Evolutionary conservation across 1,140 invertebrate genomes (phyloP).

Genomic region (Aporrectodea caliginosa): DNA sequence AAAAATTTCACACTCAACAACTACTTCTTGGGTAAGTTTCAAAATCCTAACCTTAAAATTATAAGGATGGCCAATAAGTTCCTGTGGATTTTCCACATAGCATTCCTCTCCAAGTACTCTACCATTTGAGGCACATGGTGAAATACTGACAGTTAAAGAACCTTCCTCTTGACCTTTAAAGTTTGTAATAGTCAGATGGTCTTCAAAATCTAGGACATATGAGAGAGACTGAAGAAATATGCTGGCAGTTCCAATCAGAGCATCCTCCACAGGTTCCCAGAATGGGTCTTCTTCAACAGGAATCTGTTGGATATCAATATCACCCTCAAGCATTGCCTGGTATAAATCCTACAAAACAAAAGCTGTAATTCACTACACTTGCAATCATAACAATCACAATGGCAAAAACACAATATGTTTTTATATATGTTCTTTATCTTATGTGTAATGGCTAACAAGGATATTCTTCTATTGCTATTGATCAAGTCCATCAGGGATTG

Average conservation of each 20-base stretch:
- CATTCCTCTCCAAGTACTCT: slow-evolving; percentile 50
- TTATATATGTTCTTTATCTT: too few species aligned
- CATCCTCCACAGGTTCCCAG: slow-evolving; percentile 56
- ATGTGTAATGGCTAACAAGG: too few species aligned
- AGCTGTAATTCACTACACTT: too few species aligned
- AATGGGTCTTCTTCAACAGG: slow-evolving; percentile 55
- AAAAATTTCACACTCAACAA: too few species aligned
- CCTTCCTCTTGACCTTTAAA: slow-evolving; percentile 56
- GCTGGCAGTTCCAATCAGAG: slow-evolving; percentile 53
- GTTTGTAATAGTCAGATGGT: slow-evolving; percentile 50
- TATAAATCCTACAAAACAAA: slow-evolving; percentile 50
- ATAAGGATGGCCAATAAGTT: slow-evolving; percentile 50
- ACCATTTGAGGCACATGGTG: slow-evolving; percentile 54
- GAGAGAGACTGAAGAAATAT: slow-evolving; percentile 54
- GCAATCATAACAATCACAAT: too few species aligned
- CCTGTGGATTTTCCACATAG: slow-evolving; percentile 52
- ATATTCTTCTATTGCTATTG: too few species aligned
- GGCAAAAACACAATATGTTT: too few species aligned
- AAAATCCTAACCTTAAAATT: slow-evolving; percentile 50
- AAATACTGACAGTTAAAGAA: slow-evolving; percentile 45
- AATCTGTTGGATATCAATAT: slow-evolving; percentile 43
- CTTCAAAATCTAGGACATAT: slow-evolving; percentile 54
- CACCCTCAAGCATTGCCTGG: slow-evolving; percentile 54
- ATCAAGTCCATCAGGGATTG: too few species aligned
- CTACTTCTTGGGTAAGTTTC: too few species aligned